phyloP scores from a whole-genome alignment of 2,797 vertebrate species.

The Syngnathus acus region DNA sequence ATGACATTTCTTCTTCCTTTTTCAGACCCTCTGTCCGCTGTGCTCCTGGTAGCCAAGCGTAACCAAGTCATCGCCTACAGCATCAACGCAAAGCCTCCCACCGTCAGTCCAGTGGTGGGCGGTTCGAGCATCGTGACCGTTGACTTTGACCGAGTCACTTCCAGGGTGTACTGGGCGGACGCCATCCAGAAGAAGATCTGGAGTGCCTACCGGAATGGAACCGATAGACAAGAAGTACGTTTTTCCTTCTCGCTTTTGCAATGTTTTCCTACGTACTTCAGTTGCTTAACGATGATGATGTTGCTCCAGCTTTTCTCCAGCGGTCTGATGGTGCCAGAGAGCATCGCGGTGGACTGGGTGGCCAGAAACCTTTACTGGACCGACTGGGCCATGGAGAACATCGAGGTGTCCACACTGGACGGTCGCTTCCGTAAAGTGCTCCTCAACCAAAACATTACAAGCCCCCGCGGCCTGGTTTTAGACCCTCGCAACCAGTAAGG shows the following conservation, averaged over 20 bases:
- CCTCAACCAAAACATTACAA: slow-evolving; percentile 62
- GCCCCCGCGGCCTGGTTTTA: slow-evolving; percentile 65
- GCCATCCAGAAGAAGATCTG: slow-evolving; percentile 80
- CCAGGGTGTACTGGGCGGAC: slow-evolving; percentile 88
- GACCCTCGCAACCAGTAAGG: slow-evolving; percentile 68
- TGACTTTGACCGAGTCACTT: slow-evolving; percentile 81
- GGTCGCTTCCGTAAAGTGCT: slow-evolving; percentile 65
- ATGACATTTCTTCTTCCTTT: background rate
- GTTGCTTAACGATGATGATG: too few relatives aligned
- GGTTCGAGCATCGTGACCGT: slow-evolving; percentile 78
- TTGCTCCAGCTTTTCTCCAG: slow-evolving; percentile 58
- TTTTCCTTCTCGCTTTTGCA: slow-evolving; percentile 20
- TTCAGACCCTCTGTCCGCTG: slow-evolving; percentile 68
- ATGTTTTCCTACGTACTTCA: too few relatives aligned
- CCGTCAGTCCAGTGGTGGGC: slow-evolving; percentile 68
- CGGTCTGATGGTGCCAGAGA: slow-evolving; percentile 65
- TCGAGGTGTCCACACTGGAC: slow-evolving; percentile 70
- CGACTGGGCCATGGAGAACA: slow-evolving; percentile 67
- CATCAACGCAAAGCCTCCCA: slow-evolving; percentile 72
- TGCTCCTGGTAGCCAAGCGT: slow-evolving; percentile 79
- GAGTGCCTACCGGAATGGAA: slow-evolving; percentile 82
- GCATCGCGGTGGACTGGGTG: slow-evolving; percentile 70
- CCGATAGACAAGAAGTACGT: slow-evolving; percentile 73
- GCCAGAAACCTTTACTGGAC: slow-evolving; percentile 70
- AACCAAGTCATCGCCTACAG: slow-evolving; percentile 77